Evolutionary conservation across 2,888 invertebrate genomes (phyloP), one percentile per base, ranked within the genome.

Genomic region (Blera fallax): DNA sequence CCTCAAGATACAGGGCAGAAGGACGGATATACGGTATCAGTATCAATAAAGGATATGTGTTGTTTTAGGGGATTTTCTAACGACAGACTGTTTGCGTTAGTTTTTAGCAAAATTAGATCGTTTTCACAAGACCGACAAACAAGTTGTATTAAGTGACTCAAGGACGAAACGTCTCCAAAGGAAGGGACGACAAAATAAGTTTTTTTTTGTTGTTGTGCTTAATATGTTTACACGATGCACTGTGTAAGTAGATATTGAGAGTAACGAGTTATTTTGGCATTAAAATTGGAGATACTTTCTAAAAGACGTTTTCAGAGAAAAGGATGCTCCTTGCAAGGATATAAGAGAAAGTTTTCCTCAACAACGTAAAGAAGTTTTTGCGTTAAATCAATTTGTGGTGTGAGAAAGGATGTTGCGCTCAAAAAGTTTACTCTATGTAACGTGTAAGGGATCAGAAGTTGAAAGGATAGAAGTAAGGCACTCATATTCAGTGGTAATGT

Each of bases 101-200:
- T 58, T 80, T 64, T 80, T 56, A 60, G 58, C 7, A 27, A 77
- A 69, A 77, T 77, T 67, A 80, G 72, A 73, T 65, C 40, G 72
- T 72, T 58, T 60, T 16, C 21, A 4, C 37, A 50, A 62, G 34
- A 37, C 32, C 29, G 24, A 52, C 24, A 76, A 32, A 64, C 29
- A 16, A 21, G 0, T 24, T 34, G 21, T 45, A 18, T 18, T 6
- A 45, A 48, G 32, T 7, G 54, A 10, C 21, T 24, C 14, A 27
- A 3, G n/a, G 1, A 8, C 10, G 16, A n/a, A 24, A 24, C 8
- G 3, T 11, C 11, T 21, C n/a, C 37, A 11, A 21, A 37, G 1
- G 7, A 18, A 65, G 21, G 56, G 56, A 62, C 60, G 24, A 18
- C 60, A 16, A 54, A 21, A 6, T 6, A 58, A 48, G 48, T 77